Evolutionary conservation across 1,140 invertebrate genomes (phyloP).

Genomic region (Philopotamus ludificatus): DNA sequence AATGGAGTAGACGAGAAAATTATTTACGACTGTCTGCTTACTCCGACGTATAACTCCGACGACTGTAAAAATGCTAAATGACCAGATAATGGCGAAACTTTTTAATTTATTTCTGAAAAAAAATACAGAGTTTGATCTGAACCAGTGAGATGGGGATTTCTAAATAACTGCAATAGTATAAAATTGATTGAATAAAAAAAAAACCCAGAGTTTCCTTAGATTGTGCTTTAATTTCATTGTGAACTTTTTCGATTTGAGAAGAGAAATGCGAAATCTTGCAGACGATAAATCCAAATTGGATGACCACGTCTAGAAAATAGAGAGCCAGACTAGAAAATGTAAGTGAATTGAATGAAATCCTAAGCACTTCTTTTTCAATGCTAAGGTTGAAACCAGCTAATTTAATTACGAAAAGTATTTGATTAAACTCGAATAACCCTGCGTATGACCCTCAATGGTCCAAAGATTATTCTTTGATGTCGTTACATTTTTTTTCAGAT

Average conservation of each 20-base stretch:
- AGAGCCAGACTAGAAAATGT: too few relatives aligned
- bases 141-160: not conserved
- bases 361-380: too few relatives aligned
- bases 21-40: constrained; percentile 12
- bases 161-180: too few relatives aligned
- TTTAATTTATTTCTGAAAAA: constrained; percentile 21
- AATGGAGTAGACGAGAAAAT: not conserved
- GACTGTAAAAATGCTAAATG: constrained; percentile 3
- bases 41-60: not conserved
- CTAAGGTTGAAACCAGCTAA: too few relatives aligned
- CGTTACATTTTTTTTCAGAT: too few relatives aligned
- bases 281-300: not conserved
- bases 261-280: not conserved
- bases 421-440: too few relatives aligned
- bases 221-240: not conserved
- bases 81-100: constrained; percentile 15
- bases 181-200: not conserved
- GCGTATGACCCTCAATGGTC: too few relatives aligned
- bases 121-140: not conserved
- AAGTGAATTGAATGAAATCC: too few relatives aligned
- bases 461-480: too few relatives aligned
- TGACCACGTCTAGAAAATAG: too few relatives aligned
- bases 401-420: too few relatives aligned
- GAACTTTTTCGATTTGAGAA: not conserved
- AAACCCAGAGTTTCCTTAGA: not conserved